Percentiles rank a stretch among this genome's conserved stretches.
phyloP scores from a whole-genome alignment of 2,797 vertebrate species.

The Mus minutoides region DNA sequence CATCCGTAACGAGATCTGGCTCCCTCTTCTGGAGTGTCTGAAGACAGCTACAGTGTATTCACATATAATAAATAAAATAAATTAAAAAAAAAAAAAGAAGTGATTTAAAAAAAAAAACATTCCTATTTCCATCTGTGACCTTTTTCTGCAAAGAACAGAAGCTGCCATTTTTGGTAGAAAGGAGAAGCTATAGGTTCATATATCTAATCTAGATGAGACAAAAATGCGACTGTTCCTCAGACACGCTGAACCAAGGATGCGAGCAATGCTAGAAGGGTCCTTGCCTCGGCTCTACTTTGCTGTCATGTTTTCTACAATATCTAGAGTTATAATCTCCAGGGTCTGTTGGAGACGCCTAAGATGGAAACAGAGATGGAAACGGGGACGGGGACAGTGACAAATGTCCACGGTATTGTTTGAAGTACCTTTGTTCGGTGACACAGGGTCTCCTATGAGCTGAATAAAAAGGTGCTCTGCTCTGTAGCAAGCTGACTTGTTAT shows the following conservation, averaged over 20 bases:
- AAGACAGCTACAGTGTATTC: too few species aligned
- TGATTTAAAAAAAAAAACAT: too few species aligned
- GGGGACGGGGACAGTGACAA: background rate
- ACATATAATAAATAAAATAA: too few species aligned
- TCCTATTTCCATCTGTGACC: conserved; percentile 33
- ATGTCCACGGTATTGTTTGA: background rate
- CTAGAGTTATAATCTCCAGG: background rate
- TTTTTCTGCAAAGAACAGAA: conserved; percentile 30
- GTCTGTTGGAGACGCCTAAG: background rate
- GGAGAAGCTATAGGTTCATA: background rate
- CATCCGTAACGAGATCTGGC: too few species aligned
- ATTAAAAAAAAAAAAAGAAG: too few species aligned
- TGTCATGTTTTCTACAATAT: background rate
- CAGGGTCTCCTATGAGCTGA: background rate
- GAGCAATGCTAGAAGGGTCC: background rate
- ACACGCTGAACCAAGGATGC: background rate
- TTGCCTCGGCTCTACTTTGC: background rate
- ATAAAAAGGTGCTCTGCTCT: background rate
- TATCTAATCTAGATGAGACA: background rate
- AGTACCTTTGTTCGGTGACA: background rate
- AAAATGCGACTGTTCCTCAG: background rate
- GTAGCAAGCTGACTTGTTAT: background rate
- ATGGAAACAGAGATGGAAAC: background rate
- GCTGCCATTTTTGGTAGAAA: background rate
- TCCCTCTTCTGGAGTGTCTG: too few species aligned